Evolutionary conservation across 2,797 vertebrate species (phyloP).

Genomic region (Sebastiscus albofasciatus): DNA sequence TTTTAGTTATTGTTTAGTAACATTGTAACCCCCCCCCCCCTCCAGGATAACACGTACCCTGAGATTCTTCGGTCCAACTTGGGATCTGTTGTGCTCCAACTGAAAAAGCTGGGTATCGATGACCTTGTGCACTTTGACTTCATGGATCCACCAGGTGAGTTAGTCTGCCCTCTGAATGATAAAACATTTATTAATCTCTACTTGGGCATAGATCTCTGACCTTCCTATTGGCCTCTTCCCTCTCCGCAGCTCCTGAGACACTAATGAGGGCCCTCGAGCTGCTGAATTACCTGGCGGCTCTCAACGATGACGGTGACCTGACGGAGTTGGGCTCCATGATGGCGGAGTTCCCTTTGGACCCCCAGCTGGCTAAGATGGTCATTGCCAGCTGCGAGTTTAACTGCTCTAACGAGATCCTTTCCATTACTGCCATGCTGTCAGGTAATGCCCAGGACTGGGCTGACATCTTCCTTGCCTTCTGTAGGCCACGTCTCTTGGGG

Average conservation of each 20-base stretch:
- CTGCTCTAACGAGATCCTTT: slow-evolving; percentile 99
- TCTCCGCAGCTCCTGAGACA: slow-evolving; percentile 92
- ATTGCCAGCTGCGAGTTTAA: slow-evolving; percentile 99
- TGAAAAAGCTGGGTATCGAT: slow-evolving; percentile 99
- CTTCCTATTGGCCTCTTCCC: background rate
- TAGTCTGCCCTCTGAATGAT: background rate
- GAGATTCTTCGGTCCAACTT: slow-evolving; percentile 98
- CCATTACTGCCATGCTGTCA: slow-evolving; percentile 99
- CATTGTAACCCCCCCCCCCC: background rate
- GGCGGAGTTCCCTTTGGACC: slow-evolving; percentile 98
- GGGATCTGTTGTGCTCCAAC: slow-evolving; percentile 96
- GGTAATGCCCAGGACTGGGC: slow-evolving; percentile 94
- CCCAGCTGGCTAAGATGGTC: slow-evolving; percentile 99
- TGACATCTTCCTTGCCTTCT: slow-evolving; percentile 89
- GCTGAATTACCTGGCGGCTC: slow-evolving; percentile 96
- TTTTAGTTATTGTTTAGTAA: background rate
- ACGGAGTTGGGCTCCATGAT: slow-evolving; percentile 99
- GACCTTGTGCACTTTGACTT: slow-evolving; percentile 99
- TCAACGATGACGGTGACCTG: slow-evolving; percentile 98
- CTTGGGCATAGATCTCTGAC: background rate
- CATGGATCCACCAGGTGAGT: slow-evolving; percentile 98
- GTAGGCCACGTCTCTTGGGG: slow-evolving; percentile 76
- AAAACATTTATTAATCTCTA: background rate
- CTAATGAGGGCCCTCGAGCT: slow-evolving; percentile 98
- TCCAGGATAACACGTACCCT: slow-evolving; percentile 98